Conservation (phyloP, 2,888 invertebrate genomes). For the Lymantria monacha region DNA sequence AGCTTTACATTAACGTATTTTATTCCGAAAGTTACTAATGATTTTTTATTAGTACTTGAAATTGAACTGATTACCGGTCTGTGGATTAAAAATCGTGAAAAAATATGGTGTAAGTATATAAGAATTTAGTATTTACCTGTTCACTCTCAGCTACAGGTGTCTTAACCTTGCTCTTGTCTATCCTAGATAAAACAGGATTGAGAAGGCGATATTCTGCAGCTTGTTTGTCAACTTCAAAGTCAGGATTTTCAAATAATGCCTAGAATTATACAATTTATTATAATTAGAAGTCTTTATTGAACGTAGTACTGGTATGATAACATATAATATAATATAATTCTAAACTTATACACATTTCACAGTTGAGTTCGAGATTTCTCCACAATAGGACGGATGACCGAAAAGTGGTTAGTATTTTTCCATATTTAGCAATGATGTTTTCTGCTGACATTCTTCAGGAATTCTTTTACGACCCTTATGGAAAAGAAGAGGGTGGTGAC, state of each 20-base stretch:
- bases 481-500: too few species aligned
- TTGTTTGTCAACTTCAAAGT: constrained; percentile 94
- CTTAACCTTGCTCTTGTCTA: constrained; percentile 87
- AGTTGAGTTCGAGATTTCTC: too few species aligned
- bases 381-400: too few species aligned
- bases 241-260: constrained; percentile 94
- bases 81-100: not conserved
- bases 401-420: too few species aligned
- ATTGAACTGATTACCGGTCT: too few species aligned
- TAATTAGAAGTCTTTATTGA: not conserved
- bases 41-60: too few species aligned
- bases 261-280: constrained; percentile 32
- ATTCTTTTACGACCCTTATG: too few species aligned
- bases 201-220: constrained; percentile 93
- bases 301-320: not conserved
- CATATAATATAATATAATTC: not conserved
- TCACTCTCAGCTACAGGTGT: constrained; percentile 78
- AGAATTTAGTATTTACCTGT: constrained; percentile 52
- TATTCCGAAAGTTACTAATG: too few species aligned
- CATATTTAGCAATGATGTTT: too few species aligned
- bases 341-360: too few species aligned
- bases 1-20: too few species aligned
- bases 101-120: not conserved
- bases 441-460: too few species aligned
- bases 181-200: constrained; percentile 93